Evolutionary conservation across 2,797 vertebrate genomes (phyloP).

Genomic region (Schizopygopsis pylzovi): DNA sequence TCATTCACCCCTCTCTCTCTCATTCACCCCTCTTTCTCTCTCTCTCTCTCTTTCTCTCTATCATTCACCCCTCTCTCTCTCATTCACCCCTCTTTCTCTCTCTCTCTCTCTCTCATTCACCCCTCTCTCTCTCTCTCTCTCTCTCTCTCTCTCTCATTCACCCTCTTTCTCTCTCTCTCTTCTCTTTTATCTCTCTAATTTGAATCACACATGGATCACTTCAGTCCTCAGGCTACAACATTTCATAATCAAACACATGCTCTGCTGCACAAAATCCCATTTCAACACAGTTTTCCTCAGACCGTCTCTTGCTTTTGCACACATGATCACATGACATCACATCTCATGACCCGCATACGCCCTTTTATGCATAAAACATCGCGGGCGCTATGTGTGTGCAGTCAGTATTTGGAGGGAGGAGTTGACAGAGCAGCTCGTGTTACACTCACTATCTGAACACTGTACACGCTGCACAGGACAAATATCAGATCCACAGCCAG

Average conservation of each 20-base stretch:
- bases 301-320: background rate
- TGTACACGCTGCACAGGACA: slow-evolving; percentile 47
- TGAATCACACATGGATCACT: background rate
- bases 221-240: background rate
- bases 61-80: no score
- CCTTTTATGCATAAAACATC: slow-evolving; percentile 32
- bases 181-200: background rate
- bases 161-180: no score
- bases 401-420: background rate
- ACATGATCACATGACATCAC: slow-evolving; percentile 9
- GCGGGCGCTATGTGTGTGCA: background rate
- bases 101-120: no score
- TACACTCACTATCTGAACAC: slow-evolving; percentile 62
- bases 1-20: background rate
- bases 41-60: background rate
- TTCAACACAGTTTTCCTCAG: background rate
- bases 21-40: no score
- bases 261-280: background rate
- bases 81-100: no score
- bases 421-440: slow-evolving; percentile 21
- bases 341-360: slow-evolving; percentile 14
- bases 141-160: background rate
- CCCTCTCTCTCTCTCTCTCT: background rate
- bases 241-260: background rate
- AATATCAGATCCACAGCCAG: background rate